phyloP scores from a whole-genome alignment of 2,888 invertebrate species.

The Ferdinandea cuprea region DNA sequence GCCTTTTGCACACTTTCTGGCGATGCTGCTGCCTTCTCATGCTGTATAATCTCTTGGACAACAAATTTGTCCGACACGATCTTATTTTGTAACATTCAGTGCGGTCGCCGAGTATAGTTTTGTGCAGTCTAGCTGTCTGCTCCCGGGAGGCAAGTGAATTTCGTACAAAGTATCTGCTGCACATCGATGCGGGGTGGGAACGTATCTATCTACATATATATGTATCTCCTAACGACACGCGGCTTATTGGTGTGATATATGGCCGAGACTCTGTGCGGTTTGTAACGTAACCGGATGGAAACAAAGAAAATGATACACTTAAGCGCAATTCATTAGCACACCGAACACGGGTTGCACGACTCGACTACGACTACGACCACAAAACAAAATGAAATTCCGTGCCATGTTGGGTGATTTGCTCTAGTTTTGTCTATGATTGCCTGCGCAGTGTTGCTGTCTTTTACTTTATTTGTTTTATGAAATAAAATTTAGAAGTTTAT shows the following conservation, averaged over 20 bases:
- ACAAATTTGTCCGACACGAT: constrained; percentile 74
- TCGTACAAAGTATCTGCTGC: constrained; percentile 24
- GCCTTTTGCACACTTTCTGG: constrained; percentile 67
- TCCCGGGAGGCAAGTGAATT: constrained; percentile 67
- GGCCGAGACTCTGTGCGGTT: constrained; percentile 39
- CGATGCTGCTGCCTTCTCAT: constrained; percentile 9
- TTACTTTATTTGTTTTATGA: constrained; percentile 41
- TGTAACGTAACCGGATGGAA: constrained; percentile 51
- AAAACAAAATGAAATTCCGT: constrained; percentile 60
- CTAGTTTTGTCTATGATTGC: constrained; percentile 33
- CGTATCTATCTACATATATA: too few relatives aligned
- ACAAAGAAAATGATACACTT: constrained; percentile 43
- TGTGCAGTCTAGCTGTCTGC: constrained; percentile 53
- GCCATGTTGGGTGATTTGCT: constrained; percentile 68
- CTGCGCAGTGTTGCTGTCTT: constrained; percentile 20
- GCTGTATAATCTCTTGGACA: constrained; percentile 55
- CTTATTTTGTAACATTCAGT: constrained; percentile 59
- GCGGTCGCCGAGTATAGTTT: neutral
- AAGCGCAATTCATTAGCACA: constrained; percentile 71
- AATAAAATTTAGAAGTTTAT: neutral
- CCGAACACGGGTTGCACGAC: constrained; percentile 61
- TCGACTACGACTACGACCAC: neutral
- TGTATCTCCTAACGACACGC: too few relatives aligned
- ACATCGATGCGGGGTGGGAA: neutral
- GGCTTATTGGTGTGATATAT: constrained; percentile 64